Base-by-base conservation (phyloP, 2,113 vertebrate genomes). In the Ictidomys tridecemlineatus region DNA sequence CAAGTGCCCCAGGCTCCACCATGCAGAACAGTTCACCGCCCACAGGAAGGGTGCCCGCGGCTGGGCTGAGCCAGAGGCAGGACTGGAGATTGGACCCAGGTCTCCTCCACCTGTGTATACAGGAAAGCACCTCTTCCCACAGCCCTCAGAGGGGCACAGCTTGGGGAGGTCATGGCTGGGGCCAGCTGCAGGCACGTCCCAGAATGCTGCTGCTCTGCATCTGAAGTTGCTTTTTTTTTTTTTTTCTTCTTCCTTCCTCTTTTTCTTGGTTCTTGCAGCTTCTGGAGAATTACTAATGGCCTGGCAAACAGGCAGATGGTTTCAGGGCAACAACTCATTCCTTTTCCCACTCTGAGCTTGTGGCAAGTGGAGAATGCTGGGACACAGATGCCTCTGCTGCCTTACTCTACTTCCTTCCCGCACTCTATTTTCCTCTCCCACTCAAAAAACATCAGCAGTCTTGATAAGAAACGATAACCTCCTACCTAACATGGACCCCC, bases 81-180 rank as follows among this genome's bases (percentile, higher is more conserved):
- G 53, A 39, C 24, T 82, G 24, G 48, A 39, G 61, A 7, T 16
- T 74, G 37, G 73, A 93, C 48, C 26, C 26, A 67, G 28, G 18
- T 58, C 28, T 77, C 61, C 37, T 30, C 45, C 77, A 93, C 93
- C 88, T 76, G 69, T 48, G 91, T 70, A 48, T 95, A 70, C 82
- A 89, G 85, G 87, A 80, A 91, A 63, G 85, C 11, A 1, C 61
- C 37, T 74, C 61, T 85, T 89, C 94, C 53, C 91, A 94, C 94
- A 79, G n/a, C 24, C n/a, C 89, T 69, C 11, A 22, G 65, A 61
- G 93, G 26, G 61, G 63, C n/a, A 48, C 0, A 0, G 51, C 56
- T 0, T 30, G 61, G 77, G 65, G 45, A 48, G 32, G 8, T 48
- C 28, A 0, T 1, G 0, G 70, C 16, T 20, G 42, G 51, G 13